A percentile compares a stretch with the other conserved stretches of the same genome.
phyloP scores from a whole-genome alignment of 2,888 invertebrate species.

The Chalcis sispes region DNA sequence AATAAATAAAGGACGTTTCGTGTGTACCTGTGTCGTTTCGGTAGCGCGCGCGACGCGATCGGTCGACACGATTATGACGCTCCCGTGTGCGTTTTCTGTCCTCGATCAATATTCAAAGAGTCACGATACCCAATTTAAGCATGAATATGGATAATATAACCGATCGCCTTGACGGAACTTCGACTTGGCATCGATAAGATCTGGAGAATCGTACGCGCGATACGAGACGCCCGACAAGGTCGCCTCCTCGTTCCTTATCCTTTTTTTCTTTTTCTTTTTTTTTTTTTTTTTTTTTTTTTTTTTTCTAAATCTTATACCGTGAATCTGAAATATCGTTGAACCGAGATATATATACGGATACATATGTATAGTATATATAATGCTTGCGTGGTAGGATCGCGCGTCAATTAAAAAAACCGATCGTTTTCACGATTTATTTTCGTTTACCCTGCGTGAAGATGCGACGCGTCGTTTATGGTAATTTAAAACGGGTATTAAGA shows the following conservation, averaged over 20 bases:
- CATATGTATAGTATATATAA: too few species aligned
- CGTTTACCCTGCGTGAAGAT: conserved; percentile 19
- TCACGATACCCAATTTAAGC: conserved; percentile 43
- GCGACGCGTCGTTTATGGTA: conserved; percentile 44
- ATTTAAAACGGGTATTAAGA: conserved; percentile 43
- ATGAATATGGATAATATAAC: conserved; percentile 55
- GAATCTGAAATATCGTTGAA: conserved; percentile 51
- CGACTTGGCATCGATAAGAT: conserved; percentile 51
- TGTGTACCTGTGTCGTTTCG: conserved; percentile 47
- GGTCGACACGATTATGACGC: conserved; percentile 45
- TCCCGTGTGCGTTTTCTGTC: conserved; percentile 31
- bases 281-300: too few species aligned
- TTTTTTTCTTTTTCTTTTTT: too few species aligned
- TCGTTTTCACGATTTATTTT: conserved; percentile 46
- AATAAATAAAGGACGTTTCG: conserved; percentile 20
- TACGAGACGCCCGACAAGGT: background rate
- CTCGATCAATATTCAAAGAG: conserved; percentile 52
- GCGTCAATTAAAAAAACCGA: conserved; percentile 54
- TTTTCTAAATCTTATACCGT: conserved; percentile 13
- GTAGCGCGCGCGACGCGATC: conserved; percentile 54
- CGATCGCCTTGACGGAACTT: conserved; percentile 27
- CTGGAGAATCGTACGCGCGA: background rate
- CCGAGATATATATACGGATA: too few species aligned
- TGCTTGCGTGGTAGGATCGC: conserved; percentile 12
- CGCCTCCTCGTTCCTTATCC: too few species aligned